Conservation (phyloP, 2,113 vertebrate species). For the Platichthys stellatus region DNA sequence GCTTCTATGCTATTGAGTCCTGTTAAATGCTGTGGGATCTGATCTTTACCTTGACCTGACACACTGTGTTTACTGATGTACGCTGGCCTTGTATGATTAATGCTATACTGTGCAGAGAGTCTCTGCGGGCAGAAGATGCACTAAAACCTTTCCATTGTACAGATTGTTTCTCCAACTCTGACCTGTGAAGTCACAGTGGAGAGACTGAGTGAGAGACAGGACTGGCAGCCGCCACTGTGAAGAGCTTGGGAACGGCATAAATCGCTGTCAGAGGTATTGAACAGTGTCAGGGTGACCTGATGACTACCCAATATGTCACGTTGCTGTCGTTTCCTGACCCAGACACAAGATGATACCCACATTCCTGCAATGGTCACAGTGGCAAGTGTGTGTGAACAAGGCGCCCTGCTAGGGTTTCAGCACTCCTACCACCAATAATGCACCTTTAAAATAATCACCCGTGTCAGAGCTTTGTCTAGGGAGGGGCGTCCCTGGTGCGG, state of each 20-base stretch:
- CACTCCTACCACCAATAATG: constrained; percentile 67
- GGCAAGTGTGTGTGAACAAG: constrained; percentile 12
- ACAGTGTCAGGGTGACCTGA: constrained; percentile 58
- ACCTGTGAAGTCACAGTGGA: constrained; percentile 56
- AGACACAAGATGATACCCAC: constrained; percentile 51
- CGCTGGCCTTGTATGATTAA: constrained; percentile 76
- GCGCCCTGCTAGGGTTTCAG: constrained; percentile 51
- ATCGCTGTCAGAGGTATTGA: constrained; percentile 49
- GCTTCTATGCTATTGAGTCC: constrained; percentile 70
- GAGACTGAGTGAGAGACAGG: constrained; percentile 43
- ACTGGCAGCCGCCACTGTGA: constrained; percentile 27
- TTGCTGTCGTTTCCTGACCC: constrained; percentile 53
- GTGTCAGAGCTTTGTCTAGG: constrained; percentile 78
- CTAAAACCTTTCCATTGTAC: constrained; percentile 67
- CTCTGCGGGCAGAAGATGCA: constrained; percentile 58
- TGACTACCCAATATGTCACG: constrained; percentile 19
- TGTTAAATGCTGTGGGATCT: constrained; percentile 77
- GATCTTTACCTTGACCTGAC: constrained; percentile 80
- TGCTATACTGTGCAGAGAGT: constrained; percentile 46
- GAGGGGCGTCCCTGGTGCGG: constrained; percentile 69
- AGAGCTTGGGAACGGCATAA: constrained; percentile 46
- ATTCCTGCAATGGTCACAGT: constrained; percentile 35
- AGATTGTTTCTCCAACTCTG: constrained; percentile 67
- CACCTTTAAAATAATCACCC: constrained; percentile 81
- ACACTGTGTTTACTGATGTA: constrained; percentile 79